Conservation (phyloP, 2,797 vertebrate species). For the Lepus townsendii region DNA sequence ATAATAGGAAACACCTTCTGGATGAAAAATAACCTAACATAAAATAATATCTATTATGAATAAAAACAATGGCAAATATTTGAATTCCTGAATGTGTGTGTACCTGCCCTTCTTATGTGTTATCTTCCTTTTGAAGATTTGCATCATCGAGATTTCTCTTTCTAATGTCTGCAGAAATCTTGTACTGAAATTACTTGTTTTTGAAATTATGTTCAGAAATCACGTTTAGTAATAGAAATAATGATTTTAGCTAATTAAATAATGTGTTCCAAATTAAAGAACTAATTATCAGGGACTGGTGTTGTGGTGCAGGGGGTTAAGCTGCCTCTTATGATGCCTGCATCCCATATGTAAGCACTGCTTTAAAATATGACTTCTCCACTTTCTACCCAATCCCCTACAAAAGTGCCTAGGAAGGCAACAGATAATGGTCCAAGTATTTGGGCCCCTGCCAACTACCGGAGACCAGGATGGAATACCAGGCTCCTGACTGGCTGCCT, state of each 20-base stretch:
- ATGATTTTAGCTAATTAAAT: constrained; percentile 50
- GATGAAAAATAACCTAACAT: background rate
- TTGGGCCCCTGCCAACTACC: too few species aligned
- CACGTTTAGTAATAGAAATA: constrained; percentile 25
- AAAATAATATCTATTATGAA: background rate
- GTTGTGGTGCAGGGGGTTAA: too few species aligned
- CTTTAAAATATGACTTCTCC: too few species aligned
- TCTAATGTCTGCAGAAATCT: constrained; percentile 15
- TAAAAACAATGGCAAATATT: background rate
- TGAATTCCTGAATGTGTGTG: background rate
- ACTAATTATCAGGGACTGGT: background rate
- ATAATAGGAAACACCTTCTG: background rate
- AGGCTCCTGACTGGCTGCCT: too few species aligned
- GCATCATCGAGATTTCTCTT: background rate
- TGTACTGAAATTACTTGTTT: constrained; percentile 10
- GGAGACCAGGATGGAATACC: too few species aligned
- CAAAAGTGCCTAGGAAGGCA: too few species aligned
- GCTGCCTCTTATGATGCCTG: too few species aligned
- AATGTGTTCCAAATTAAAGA: constrained; percentile 40
- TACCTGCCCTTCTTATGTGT: too few species aligned
- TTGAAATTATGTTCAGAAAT: constrained; percentile 37
- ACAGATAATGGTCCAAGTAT: too few species aligned
- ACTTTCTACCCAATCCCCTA: too few species aligned
- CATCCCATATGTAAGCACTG: too few species aligned
- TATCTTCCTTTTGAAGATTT: background rate